Percentiles rank a stretch among this genome's conserved stretches.
Conservation (phyloP, 2,888 invertebrate species). For the Nineta flava region DNA sequence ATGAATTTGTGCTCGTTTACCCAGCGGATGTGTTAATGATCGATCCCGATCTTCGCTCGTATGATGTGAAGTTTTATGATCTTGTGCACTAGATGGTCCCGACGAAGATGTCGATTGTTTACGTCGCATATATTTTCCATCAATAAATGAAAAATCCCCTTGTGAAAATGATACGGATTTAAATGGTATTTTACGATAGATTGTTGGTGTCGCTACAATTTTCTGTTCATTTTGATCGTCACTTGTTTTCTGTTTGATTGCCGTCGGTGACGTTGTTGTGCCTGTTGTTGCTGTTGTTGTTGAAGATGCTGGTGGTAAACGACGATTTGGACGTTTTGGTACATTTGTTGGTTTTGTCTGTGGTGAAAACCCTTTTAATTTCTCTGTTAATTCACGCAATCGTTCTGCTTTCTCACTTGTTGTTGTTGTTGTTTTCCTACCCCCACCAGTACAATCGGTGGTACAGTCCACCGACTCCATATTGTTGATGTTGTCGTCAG, state of each 20-base stretch:
- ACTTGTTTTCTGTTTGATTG: conserved; percentile 27
- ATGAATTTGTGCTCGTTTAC: conserved; percentile 1
- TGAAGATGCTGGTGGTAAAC: conserved; percentile 17
- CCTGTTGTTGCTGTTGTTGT: conserved; percentile 19
- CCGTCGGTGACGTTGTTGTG: conserved; percentile 35
- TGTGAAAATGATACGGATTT: conserved; percentile 80
- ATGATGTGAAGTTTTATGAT: background rate
- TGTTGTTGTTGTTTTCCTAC: conserved; percentile 9
- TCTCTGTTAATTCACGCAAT: conserved; percentile 59
- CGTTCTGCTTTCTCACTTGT: conserved; percentile 51
- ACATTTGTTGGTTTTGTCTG: conserved; percentile 18
- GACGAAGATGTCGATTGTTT: conserved; percentile 3
- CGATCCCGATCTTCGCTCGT: background rate
- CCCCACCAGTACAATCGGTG: conserved; percentile 27
- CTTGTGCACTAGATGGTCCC: background rate
- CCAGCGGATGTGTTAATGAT: conserved; percentile 2
- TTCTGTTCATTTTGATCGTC: conserved; percentile 8
- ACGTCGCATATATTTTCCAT: conserved; percentile 35
- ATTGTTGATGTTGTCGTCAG: too few relatives aligned
- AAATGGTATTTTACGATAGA: conserved; percentile 46
- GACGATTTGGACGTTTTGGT: conserved; percentile 21
- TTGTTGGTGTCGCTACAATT: conserved; percentile 6
- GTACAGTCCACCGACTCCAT: too few relatives aligned
- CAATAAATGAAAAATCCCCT: conserved; percentile 55
- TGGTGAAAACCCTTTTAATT: conserved; percentile 39